Evolutionary conservation across 2,888 invertebrate species (phyloP), one percentile per base, ranked within the genome.

Genomic region (Romanomermis culicivorax): DNA sequence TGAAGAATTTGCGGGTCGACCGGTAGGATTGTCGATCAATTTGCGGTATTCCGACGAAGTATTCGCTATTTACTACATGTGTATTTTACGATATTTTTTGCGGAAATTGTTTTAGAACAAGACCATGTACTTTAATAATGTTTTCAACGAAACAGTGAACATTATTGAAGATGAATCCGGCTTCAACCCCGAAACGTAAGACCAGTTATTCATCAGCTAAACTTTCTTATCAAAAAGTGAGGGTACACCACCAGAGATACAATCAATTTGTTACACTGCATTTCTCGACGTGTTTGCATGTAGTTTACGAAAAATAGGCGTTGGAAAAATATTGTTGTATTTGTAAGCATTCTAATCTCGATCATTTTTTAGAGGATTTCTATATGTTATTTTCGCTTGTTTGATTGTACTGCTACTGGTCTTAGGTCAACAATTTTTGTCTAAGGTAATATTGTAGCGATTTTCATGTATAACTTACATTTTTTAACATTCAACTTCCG

Each of bases 91-190:
- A 23, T 17, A 7, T 23, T 11, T 17, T 7, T 45, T 7, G 23
- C 7, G 7, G 7, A 23, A 45, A 7, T 25, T 29, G 52, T 60
- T 63, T 3, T 67, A 77, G 78, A 78, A 77, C 60, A 82, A 81
- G 24, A 75, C 76, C 58, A 69, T 72, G 58, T 80, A 75, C 71
- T 78, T 81, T 70, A 88, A 88, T 71, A 85, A 93, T 47, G 87
- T 97, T 2, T 97, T 85, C 77, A 97, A 97, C 71, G 89, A 95
- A 74, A 99, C 97, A 0, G 78, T 97, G 29, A 85, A 85, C 72
- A 85, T 97, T 55, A 79, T 87, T 2, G 97, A 99, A 72, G 77
- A 95, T 43, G 91, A 95, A 61, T 89, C 91, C 71, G 91, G 93
- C 54, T 76, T 97, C 57, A 95, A 95, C 70, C 89, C 91, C 25